These are phyloP conservation scores for Drosophila eugracilis DNA, from an alignment of 1,140 invertebrate species.

Conservation along the genomic window DNA sequence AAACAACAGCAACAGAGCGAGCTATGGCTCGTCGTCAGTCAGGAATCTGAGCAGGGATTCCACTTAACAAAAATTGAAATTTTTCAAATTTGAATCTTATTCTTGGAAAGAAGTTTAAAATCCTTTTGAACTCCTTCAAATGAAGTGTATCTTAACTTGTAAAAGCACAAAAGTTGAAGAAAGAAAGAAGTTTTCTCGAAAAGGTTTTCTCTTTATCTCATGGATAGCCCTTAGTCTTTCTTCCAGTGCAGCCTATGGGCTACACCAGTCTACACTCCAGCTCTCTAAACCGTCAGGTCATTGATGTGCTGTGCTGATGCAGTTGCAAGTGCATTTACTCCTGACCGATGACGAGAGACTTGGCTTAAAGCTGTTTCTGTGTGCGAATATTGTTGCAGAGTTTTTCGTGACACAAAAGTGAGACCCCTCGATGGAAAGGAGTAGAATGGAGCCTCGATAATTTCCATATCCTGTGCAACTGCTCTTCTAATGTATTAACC, in stretches of 20 bases:
- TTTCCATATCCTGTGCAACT: conserved; percentile 50
- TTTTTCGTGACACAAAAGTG: conserved; percentile 25
- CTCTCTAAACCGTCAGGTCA: conserved; percentile 7
- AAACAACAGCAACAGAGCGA: conserved; percentile 63
- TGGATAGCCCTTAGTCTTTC: background rate
- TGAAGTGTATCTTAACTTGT: too few species aligned
- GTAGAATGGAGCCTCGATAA: conserved; percentile 14
- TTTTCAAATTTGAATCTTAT: background rate
- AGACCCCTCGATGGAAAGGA: background rate
- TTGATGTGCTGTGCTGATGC: conserved; percentile 28
- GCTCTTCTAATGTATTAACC: conserved; percentile 44
- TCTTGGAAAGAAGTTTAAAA: too few species aligned
- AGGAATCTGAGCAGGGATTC: conserved; percentile 7
- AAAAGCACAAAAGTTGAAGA: too few species aligned
- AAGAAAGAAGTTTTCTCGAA: too few species aligned
- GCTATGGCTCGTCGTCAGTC: conserved; percentile 25
- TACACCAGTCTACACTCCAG: conserved; percentile 6
- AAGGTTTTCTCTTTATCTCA: background rate
- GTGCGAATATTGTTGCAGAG: conserved; percentile 19
- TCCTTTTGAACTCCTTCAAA: too few species aligned
- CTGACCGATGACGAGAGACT: conserved; percentile 33
- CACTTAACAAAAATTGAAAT: conserved; percentile 7
- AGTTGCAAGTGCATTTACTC: conserved; percentile 48
- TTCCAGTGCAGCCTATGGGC: conserved; percentile 4
- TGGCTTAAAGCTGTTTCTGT: conserved; percentile 3